phyloP scores from a whole-genome alignment of 1,140 invertebrate genomes.

The Drosophila azteca region DNA sequence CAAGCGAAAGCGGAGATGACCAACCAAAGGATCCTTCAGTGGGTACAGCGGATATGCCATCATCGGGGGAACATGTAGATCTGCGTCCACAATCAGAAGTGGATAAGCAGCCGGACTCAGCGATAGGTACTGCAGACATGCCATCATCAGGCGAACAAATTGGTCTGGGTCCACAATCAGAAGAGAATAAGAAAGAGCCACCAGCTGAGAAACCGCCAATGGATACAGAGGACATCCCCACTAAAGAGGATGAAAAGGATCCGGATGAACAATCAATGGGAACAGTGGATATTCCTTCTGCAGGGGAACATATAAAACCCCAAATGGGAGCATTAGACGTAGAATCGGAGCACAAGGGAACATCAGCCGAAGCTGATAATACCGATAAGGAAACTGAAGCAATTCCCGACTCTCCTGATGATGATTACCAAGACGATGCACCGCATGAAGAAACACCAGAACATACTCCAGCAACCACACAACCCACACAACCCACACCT shows the following conservation, averaged over 20 bases:
- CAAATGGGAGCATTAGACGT: too few species aligned
- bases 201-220: too few species aligned
- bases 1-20: too few species aligned
- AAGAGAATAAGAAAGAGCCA: too few species aligned
- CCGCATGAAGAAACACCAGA: background rate
- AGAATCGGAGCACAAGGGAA: too few species aligned
- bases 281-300: constrained; percentile 2
- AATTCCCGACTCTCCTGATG: background rate
- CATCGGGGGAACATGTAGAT: too few species aligned
- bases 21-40: background rate
- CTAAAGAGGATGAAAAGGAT: background rate
- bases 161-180: too few species aligned
- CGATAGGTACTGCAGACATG: background rate
- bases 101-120: background rate
- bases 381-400: background rate
- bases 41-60: constrained; percentile 1
- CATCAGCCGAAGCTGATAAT: too few species aligned
- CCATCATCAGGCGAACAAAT: background rate
- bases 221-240: background rate
- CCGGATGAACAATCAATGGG: background rate
- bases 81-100: too few species aligned
- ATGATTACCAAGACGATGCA: constrained; percentile 10
- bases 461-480: background rate
- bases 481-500: background rate
- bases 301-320: background rate